These are phyloP conservation scores for Pseudomyrmex sp. DNA, from an alignment of 1,140 invertebrate genomes.

Conservation along the genomic window DNA sequence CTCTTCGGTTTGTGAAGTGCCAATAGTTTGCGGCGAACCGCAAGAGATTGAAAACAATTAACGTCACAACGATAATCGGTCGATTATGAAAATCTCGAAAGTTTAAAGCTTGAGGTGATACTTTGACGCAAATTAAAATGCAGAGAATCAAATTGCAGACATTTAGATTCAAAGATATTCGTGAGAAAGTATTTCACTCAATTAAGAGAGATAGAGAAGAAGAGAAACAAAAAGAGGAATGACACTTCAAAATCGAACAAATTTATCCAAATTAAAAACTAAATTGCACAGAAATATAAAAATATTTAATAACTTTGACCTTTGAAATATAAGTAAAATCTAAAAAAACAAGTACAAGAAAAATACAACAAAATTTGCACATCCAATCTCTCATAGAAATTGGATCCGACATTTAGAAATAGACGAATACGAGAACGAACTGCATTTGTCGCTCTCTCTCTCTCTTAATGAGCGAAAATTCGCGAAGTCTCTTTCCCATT, in stretches of 20 bases:
- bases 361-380: not conserved
- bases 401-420: not conserved
- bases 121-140: slow-evolving; percentile 5
- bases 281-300: no score
- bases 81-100: slow-evolving; percentile 44
- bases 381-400: not conserved
- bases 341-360: not conserved
- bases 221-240: not conserved
- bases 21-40: slow-evolving; percentile 68
- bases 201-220: no score
- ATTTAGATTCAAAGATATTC: not conserved
- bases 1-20: slow-evolving; percentile 58
- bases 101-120: slow-evolving; percentile 1
- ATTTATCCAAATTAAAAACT: no score
- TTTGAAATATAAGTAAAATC: not conserved
- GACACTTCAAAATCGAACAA: not conserved
- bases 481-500: slow-evolving; percentile 22
- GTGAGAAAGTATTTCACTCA: no score
- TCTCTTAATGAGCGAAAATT: slow-evolving; percentile 37
- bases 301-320: not conserved
- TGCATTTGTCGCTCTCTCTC: not conserved
- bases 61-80: slow-evolving; percentile 59
- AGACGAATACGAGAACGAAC: not conserved
- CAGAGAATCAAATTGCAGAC: not conserved
- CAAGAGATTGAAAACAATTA: slow-evolving; percentile 70